Base-by-base conservation (phyloP, 2,113 vertebrate genomes). In the Hydrochoerus hydrochaeris region DNA sequence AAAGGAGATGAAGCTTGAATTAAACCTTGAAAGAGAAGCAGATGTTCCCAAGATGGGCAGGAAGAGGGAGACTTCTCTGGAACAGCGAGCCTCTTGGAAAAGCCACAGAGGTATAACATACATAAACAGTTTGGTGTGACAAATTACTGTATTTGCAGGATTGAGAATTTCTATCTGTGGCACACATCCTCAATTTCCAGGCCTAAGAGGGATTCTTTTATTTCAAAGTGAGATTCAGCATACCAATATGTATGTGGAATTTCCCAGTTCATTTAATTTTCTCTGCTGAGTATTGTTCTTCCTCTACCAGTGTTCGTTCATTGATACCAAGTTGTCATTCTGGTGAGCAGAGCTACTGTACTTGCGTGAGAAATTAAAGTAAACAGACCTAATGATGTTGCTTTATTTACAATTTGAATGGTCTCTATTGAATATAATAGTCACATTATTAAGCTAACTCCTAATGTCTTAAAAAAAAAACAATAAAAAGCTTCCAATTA, bases 391-490 rank as follows among this genome's bases (percentile, higher is more conserved):
- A 82, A 58, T 87, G 54, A 49, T 94, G 73, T 60, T 67, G 57
- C 57, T 44, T 96, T 96, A 77, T 95, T 92, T 96, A 94, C 38
- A 85, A 85, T 60, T 81, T 81, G 62, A 92, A 83, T 96, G 90
- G 85, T 80, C 71, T 97, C 67, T 90, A 62, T 86, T 94, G 95
- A 85, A 78, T 95, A 88, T 88, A 78, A 60, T 78, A 95, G 77
- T 19, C 35, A 90, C 78, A 6, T 88, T 92, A 84, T 54, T 96
- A 94, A 92, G 82, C 63, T 78, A 85, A 69, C 49, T 95, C 41
- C 54, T 78, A 92, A 85, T 88, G 52, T 28, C 46, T 91, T 96
- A 60, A 93, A 95, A 52, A 49, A 95, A 54, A 54, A 81, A 71
- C 75, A 60, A 46, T 82, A 32, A 87, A 95, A 94, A 30, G 1